Base-by-base conservation (phyloP, 1,140 invertebrate species). In the Drosophila busckii region DNA sequence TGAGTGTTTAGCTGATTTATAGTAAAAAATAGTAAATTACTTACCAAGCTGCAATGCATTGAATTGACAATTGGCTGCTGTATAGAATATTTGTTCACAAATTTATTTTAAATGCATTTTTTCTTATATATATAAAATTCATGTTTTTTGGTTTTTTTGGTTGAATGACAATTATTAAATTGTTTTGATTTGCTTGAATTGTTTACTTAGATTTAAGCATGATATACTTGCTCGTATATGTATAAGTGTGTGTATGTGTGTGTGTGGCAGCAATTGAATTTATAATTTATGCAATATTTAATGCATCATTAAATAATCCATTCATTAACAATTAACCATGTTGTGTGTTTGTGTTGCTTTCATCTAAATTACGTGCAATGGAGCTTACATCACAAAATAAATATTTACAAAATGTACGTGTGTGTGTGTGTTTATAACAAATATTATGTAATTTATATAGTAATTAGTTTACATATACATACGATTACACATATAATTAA, bases 221-320 rank as follows among this genome's bases (percentile, higher is more conserved):
- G 56, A 60, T 60, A 60, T 53, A 53, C 15, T 38, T 48, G 28
- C 8, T 61, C 10, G 23, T 54, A 28, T 63, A 38, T 54, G 54
- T 34, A 25, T 63, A 63, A 59, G 63, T 64, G 54, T 63, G 31
- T 22, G 56, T 54, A 59, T 60, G 54, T 41, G 28, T 60, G 19
- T 38, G 46, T 59, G 59, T 62, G 62, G 54, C 41, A 71, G 56
- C 52, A 68, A 60, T 68, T 59, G 52, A 68, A 71, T 71, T 44
- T 50, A 71, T 80, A 59, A 55, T 56, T 70, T 70, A 67, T 78
- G 52, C 56, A 61, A 67, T 80, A 64, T 68, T 80, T 66, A 71
- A 78, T 78, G 71, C 71, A 59, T 76, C 67, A 76, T 70, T 78
- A 68, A 78, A 78, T 76, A 78, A 80, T 63, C 63, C 71, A 78